phyloP scores from a whole-genome alignment of 1,140 invertebrate species.

The Drosophila novamexicana region DNA sequence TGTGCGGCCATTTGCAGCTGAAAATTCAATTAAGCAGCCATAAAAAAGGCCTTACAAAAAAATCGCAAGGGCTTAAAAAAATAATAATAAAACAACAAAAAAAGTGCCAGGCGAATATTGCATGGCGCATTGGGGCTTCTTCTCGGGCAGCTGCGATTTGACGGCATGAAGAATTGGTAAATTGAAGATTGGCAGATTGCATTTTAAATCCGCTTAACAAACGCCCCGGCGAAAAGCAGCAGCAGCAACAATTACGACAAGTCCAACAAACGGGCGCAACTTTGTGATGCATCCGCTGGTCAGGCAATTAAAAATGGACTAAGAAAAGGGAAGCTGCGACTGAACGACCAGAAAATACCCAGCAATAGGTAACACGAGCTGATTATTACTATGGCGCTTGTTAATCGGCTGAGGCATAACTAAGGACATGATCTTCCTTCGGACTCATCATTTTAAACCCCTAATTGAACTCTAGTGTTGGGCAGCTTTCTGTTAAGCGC shows the following conservation, averaged over 20 bases:
- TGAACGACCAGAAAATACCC: neutral
- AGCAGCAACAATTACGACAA: neutral
- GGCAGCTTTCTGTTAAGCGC: no score
- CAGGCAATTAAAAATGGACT: constrained; percentile 62
- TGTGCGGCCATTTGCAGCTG: constrained; percentile 55
- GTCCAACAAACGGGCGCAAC: constrained; percentile 1
- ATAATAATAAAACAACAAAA: neutral
- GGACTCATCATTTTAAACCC: no score
- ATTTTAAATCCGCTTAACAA: constrained; percentile 43
- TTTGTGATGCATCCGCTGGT: constrained; percentile 31
- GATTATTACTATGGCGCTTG: no score
- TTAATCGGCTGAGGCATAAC: no score
- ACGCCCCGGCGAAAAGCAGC: neutral
- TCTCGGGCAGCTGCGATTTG: neutral
- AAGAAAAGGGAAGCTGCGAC: neutral
- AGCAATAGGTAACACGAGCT: neutral
- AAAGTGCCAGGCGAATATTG: neutral
- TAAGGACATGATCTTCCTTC: no score
- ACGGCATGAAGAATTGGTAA: neutral
- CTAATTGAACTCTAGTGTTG: no score
- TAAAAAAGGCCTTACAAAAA: constrained; percentile 46
- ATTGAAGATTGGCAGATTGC: constrained; percentile 46
- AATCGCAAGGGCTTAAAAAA: neutral
- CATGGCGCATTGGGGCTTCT: neutral
- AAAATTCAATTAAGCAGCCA: constrained; percentile 72